Evolutionary conservation across 2,113 vertebrate genomes (phyloP).

Genomic region (Oncorhynchus nerka): DNA sequence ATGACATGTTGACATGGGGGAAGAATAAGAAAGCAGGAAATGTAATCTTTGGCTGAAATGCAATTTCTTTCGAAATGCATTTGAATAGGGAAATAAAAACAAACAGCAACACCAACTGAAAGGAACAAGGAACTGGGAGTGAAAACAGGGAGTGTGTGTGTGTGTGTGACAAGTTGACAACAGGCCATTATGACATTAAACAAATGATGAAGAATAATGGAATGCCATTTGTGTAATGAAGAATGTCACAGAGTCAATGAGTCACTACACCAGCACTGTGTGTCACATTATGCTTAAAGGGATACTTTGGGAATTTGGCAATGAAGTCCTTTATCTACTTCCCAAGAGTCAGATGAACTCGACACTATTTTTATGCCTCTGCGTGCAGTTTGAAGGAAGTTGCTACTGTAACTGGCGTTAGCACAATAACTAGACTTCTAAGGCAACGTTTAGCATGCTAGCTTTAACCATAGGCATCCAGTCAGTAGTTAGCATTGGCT

Average conservation of each 20-base stretch:
- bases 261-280: too few species aligned
- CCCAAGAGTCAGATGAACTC: too few species aligned
- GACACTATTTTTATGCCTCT: too few species aligned
- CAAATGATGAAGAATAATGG: background rate
- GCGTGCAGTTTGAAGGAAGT: too few species aligned
- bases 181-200: background rate
- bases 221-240: background rate
- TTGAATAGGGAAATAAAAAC: background rate
- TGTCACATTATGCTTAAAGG: too few species aligned
- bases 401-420: too few species aligned
- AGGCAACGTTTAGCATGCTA: too few species aligned
- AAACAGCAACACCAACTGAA: background rate
- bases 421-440: too few species aligned
- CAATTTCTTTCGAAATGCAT: background rate
- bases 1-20: background rate
- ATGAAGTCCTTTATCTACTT: too few species aligned
- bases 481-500: too few species aligned
- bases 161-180: background rate
- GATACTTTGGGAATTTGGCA: too few species aligned
- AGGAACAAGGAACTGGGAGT: background rate
- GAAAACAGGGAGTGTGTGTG: background rate
- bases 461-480: too few species aligned
- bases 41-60: background rate
- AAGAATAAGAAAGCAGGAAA: background rate
- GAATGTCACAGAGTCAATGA: background rate